Evolutionary conservation across 2,797 vertebrate species (phyloP), one percentile per base, ranked within the genome.

Genomic region (Coilia nasus): DNA sequence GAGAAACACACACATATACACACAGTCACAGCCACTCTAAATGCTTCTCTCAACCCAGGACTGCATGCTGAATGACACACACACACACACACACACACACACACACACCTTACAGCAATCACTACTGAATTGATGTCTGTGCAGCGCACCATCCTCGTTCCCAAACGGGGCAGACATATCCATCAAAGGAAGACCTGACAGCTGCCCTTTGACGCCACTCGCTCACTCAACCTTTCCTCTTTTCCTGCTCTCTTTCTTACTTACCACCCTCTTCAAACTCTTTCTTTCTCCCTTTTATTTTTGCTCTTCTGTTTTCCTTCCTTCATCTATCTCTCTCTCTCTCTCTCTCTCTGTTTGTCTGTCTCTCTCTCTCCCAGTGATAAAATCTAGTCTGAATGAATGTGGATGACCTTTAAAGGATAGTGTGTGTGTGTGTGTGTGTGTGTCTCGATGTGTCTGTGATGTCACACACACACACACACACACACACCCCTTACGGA

Each of bases 271-370:
- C 57, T 2, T 59, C 57, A 19, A 17, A 6, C 17, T 60, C 19
- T 44, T 6, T 62, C 3, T 83, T 17, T 41, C 17, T 44, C 17
- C 7, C 15, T 60, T 75, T 87, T 87, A 81, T 89, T 87, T 87
- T 86, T 81, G 81, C 91, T 89, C 85, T 90, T 41, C 5, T 41
- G 35, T 41, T 41, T 41, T 41, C 35, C 35, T 41, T 62, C 71
- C 86, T 87, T 89, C 90, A 89, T 90, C 88, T 88, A 87, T 89
- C 84, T 84, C 86, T 83, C 56, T 80, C 83, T 62, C 67, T 91
- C 5, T 59, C 17, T 59, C 15, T 17, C 15, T 21, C 17, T 59
- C 35, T 12, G 71, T 35, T 6, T 60, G 57, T 62, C 21, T 23
- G 21, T 6, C 5, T 59, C 17, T 59, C 15, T 17, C 15, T 21